A percentile compares a stretch with the other conserved stretches of the same genome.
Conservation (phyloP, 1,140 invertebrate species). For the Odontomachus brunneus region DNA sequence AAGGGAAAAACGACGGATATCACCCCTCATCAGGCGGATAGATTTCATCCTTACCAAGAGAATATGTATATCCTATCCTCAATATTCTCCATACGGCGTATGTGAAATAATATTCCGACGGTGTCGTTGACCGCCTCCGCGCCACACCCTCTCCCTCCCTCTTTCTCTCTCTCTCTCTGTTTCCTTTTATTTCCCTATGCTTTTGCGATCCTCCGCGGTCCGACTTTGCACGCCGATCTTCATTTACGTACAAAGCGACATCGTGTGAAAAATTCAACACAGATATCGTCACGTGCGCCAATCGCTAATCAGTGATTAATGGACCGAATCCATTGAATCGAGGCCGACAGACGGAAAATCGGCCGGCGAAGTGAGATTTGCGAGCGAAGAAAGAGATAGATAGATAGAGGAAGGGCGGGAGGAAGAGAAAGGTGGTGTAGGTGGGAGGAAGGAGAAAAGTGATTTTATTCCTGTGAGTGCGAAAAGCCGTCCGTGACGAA, state of each 20-base stretch:
- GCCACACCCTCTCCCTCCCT: background rate
- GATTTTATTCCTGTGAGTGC: conserved; percentile 56
- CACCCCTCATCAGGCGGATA: background rate
- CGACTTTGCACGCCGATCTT: conserved; percentile 17
- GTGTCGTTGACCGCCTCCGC: conserved; percentile 12
- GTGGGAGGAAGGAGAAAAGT: conserved; percentile 9
- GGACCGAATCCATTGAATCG: conserved; percentile 54
- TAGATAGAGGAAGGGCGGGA: background rate
- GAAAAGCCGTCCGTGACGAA: conserved; percentile 37
- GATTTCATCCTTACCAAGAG: conserved; percentile 11
- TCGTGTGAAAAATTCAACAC: conserved; percentile 64
- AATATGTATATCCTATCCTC: background rate
- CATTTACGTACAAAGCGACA: conserved; percentile 60
- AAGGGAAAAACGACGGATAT: background rate
- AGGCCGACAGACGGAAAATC: conserved; percentile 45
- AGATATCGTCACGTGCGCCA: conserved; percentile 43
- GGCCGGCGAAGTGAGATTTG: conserved; percentile 41
- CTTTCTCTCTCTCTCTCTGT: too few relatives aligned
- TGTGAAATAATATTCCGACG: conserved; percentile 26
- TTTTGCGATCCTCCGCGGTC: background rate
- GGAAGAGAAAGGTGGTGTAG: background rate
- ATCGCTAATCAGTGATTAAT: conserved; percentile 62
- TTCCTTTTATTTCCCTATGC: conserved; percentile 30
- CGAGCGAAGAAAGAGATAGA: conserved; percentile 11
- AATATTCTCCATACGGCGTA: background rate